phyloP scores from a whole-genome alignment of 2,888 invertebrate genomes.

The Philonicus albiceps region DNA sequence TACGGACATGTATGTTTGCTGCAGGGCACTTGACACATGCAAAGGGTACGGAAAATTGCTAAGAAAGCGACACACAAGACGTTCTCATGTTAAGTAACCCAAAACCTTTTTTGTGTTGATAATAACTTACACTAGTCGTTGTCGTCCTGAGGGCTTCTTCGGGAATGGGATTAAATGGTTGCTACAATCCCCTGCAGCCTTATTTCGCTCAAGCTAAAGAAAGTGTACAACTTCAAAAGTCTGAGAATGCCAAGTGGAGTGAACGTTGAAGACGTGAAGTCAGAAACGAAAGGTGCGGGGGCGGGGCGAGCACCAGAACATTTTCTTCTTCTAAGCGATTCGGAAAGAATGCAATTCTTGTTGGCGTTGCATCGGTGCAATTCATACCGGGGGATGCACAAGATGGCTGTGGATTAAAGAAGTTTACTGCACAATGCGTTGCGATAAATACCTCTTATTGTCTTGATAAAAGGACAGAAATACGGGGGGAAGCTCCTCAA shows the following conservation, averaged over 20 bases:
- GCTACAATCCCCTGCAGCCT: constrained; percentile 21
- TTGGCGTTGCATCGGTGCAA: background rate
- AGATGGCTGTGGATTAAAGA: background rate
- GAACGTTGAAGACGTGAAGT: constrained; percentile 26
- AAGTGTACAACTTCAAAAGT: constrained; percentile 21
- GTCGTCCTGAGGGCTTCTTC: constrained; percentile 1
- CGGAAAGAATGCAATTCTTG: background rate
- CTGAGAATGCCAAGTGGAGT: constrained; percentile 27
- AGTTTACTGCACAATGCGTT: constrained; percentile 14
- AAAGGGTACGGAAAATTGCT: constrained; percentile 15
- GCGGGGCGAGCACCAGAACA: background rate
- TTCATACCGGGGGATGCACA: background rate
- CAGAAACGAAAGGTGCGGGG: background rate
- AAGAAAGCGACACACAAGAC: constrained; percentile 26
- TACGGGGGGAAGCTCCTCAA: background rate
- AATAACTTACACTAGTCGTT: constrained; percentile 36
- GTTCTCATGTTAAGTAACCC: constrained; percentile 35
- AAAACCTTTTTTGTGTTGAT: constrained; percentile 40
- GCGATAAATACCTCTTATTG: constrained; percentile 19
- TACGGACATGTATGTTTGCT: constrained; percentile 33
- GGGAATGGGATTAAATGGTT: constrained; percentile 35
- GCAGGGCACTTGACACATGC: constrained; percentile 21
- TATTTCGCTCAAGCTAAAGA: background rate
- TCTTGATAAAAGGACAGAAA: constrained; percentile 16
- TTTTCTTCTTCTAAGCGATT: background rate